These are phyloP conservation scores for Oikopleura vanhoeffeni DNA, from an alignment of 23 tunicate genomes.

Conservation along the genomic window DNA sequence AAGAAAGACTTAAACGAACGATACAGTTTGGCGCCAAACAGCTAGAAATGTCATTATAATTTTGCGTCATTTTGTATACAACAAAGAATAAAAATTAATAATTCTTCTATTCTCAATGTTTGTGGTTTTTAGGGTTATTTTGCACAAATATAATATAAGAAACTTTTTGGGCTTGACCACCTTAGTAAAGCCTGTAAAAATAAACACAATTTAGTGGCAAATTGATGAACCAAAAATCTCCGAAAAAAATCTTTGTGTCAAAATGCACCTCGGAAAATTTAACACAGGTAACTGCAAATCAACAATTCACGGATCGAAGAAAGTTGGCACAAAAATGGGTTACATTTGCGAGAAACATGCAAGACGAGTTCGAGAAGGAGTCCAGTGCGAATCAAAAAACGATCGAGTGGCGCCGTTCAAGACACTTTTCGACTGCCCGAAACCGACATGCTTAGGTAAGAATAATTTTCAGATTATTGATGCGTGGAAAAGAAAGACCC, in stretches of 20 bases:
- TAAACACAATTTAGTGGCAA: neutral
- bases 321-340: neutral
- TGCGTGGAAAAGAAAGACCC: neutral
- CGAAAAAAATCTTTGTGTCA: neutral
- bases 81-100: no score
- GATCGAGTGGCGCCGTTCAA: neutral
- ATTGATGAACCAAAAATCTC: neutral
- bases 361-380: neutral
- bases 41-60: no score
- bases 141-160: no score
- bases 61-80: no score
- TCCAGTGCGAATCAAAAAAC: neutral
- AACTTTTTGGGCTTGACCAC: no score
- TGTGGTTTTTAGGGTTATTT: no score
- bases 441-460: neutral
- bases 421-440: neutral
- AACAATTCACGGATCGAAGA: neutral
- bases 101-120: no score
- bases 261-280: neutral
- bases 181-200: no score
- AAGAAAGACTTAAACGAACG: no score
- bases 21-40: no score
- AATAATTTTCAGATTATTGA: neutral
- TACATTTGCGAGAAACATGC: constrained; percentile 1
- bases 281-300: neutral